Evolutionary conservation across 1,140 invertebrate species (phyloP).

Genomic region (Arctopsyche grandis): DNA sequence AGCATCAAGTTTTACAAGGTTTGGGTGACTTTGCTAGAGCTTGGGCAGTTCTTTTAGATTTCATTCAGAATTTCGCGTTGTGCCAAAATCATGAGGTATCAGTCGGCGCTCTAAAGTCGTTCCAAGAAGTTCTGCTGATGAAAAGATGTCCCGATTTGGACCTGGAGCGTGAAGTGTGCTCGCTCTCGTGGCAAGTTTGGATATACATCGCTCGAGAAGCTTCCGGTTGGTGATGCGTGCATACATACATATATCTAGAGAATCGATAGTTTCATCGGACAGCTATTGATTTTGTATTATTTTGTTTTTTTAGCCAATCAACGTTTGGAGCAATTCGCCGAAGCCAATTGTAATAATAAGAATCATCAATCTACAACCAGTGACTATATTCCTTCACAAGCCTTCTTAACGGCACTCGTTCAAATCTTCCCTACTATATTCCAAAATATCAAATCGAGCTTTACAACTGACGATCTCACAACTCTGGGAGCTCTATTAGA

Average conservation of each 20-base stretch:
- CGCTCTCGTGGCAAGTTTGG: conserved; percentile 63
- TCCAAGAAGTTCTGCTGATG: conserved; percentile 87
- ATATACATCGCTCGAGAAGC: conserved; percentile 58
- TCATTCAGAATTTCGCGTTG: conserved; percentile 91
- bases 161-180: conserved; percentile 59
- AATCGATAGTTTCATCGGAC: neutral
- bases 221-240: conserved; percentile 24
- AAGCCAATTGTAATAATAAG: conserved; percentile 24
- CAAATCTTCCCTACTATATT: conserved; percentile 95
- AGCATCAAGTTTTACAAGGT: conserved; percentile 84
- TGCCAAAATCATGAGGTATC: conserved; percentile 96
- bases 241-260: no score
- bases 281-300: neutral
- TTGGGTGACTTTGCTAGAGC: conserved; percentile 92
- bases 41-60: conserved; percentile 92
- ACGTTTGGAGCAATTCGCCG: conserved; percentile 1
- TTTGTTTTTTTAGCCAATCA: conserved; percentile 33
- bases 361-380: conserved; percentile 12
- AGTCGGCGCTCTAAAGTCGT: conserved; percentile 92
- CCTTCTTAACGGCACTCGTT: conserved; percentile 91
- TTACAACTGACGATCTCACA: conserved; percentile 78
- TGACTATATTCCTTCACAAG: conserved; percentile 86
- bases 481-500: conserved; percentile 81
- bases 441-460: conserved; percentile 85
- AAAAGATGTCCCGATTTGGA: conserved; percentile 56